Evolutionary conservation across 53 echinoderm and acorn worm genomes (phyloP).

Genomic region (Crossaster papposus): DNA sequence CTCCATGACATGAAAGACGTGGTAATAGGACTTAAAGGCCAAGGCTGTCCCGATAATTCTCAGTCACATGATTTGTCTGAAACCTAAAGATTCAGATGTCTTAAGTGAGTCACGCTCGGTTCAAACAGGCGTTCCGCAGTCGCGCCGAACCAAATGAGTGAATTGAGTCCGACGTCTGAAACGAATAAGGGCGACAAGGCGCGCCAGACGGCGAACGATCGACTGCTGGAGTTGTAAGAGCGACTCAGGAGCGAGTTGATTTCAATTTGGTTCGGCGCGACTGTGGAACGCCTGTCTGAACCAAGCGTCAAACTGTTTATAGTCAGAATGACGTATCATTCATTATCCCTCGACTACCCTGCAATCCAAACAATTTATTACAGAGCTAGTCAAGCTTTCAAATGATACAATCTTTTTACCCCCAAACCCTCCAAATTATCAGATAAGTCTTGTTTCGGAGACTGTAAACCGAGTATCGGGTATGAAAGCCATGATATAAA

Average conservation of each 20-base stretch:
- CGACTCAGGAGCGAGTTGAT: too few relatives aligned
- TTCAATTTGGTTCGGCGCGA: too few relatives aligned
- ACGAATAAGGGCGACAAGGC: too few relatives aligned
- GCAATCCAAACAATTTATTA: not conserved
- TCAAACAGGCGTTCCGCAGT: too few relatives aligned
- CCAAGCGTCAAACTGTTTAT: too few relatives aligned
- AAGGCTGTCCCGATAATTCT: constrained; percentile 6
- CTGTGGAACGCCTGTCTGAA: too few relatives aligned
- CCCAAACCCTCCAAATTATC: not conserved
- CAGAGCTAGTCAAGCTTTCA: not conserved
- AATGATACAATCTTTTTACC: not conserved
- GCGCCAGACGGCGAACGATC: too few relatives aligned
- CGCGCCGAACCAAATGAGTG: too few relatives aligned
- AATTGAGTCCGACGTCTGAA: too few relatives aligned
- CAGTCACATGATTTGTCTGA: not conserved
- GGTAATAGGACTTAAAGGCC: constrained; percentile 41
- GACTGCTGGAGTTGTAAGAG: too few relatives aligned
- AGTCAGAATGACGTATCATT: not conserved
- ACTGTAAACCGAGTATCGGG: not conserved
- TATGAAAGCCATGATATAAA: not conserved
- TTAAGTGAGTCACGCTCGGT: too few relatives aligned
- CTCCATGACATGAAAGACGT: constrained; percentile 48
- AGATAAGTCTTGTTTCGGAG: not conserved
- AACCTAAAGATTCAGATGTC: not conserved
- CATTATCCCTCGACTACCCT: not conserved